Evolutionary conservation across 1,140 invertebrate genomes (phyloP), one percentile per base, ranked within the genome.

Genomic region (Drosophila orosa): DNA sequence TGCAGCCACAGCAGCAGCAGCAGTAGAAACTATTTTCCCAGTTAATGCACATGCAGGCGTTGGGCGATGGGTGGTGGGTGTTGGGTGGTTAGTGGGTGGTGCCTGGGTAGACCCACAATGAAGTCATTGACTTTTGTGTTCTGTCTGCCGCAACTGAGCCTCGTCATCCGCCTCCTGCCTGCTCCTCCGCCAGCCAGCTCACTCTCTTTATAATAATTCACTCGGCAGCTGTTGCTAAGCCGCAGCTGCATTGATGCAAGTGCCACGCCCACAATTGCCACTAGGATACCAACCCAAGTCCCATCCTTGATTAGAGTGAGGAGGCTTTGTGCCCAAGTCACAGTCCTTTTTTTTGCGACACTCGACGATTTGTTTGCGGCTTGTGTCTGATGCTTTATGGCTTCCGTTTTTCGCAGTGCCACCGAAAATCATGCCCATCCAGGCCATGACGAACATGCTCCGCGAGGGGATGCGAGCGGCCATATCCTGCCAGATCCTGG

Each of bases 401-500:
- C 37, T 62, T 67, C 45, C 52, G 25, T 44, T 37, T 48, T 80
- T 57, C 71, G 47, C 94, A 97, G 97, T 97, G 90, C 96, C 96
- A 59, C 97, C 97, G 56, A 97, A 96, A 94, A 97, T 97, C 91
- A 94, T 97, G 92, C 96, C 96, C 24, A 97, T 96, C 77, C 95
- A 97, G 92, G 95, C 97, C 42, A 95, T 97, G 92, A 95, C 95
- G 31, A 95, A 96, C 84, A 93, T 96, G 80, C 93, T 97, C 56
- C 94, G 96, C 60, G 97, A 98, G 93, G 98, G 98, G 13, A 98
- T 98, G 94, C 93, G 98, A 63, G 97, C 97, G 10, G 97, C 97
- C 27, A 96, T 99, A 74, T 96, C 97, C 61, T 99, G 98, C 93
- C 96, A 97, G 86, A 97, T 99, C 76, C 95, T 98, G 89, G 97